phyloP scores from a whole-genome alignment of 2,888 invertebrate genomes.

The Drosophila setosimentum region DNA sequence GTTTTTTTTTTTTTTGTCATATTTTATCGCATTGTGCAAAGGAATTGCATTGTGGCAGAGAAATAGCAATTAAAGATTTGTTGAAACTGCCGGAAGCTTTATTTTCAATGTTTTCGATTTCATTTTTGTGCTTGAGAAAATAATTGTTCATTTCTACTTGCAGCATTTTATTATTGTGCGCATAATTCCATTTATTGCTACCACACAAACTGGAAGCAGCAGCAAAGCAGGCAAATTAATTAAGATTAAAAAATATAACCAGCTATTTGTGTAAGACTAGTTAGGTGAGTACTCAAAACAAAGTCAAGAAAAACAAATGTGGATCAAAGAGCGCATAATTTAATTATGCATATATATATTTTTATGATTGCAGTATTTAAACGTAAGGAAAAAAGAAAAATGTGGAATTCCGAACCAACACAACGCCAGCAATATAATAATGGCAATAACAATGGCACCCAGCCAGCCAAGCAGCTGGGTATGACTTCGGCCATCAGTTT shows the following conservation, averaged over 20 bases:
- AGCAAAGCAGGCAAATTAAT: constrained; percentile 41
- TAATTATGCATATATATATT: neutral
- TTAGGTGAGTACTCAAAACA: constrained; percentile 45
- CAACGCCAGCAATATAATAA: constrained; percentile 76
- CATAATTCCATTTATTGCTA: constrained; percentile 70
- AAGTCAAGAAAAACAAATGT: rapidly evolving
- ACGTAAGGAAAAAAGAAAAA: constrained; percentile 70
- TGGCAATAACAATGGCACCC: constrained; percentile 75
- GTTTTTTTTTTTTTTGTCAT: constrained; percentile 18
- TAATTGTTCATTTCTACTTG: constrained; percentile 12
- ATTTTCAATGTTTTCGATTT: constrained; percentile 2
- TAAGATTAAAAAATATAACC: constrained; percentile 34
- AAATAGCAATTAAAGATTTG: constrained; percentile 6
- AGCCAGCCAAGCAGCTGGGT: constrained; percentile 87
- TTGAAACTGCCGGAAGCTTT: constrained; percentile 30
- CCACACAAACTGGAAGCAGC: constrained; percentile 32
- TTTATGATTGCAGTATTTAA: constrained; percentile 48
- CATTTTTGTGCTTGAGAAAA: constrained; percentile 13
- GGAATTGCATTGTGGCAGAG: constrained; percentile 32
- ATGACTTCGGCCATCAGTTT: constrained; percentile 98
- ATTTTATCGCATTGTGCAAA: constrained; percentile 43
- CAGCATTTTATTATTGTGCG: constrained; percentile 76
- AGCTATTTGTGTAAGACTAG: constrained; percentile 46
- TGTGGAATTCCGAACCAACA: constrained; percentile 84
- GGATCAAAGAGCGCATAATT: neutral